phyloP scores from a whole-genome alignment of 2,888 invertebrate genomes.

The Chrysodeixis includens region DNA sequence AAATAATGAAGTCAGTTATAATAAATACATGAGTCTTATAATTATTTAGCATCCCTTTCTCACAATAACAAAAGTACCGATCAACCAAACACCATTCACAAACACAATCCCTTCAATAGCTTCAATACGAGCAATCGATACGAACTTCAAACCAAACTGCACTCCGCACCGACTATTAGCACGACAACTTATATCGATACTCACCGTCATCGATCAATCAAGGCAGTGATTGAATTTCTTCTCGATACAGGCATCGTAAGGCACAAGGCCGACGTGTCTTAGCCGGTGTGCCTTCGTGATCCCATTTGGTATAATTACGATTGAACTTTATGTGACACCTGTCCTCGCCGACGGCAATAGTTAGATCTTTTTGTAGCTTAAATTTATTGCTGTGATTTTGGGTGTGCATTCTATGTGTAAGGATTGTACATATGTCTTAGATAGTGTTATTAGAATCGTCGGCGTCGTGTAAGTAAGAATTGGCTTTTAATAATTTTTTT shows the following conservation, averaged over 20 bases:
- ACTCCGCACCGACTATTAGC: slow-evolving; percentile 6
- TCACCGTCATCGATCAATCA: slow-evolving; percentile 72
- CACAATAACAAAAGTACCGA: no score
- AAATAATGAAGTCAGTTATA: no score
- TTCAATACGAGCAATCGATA: background rate
- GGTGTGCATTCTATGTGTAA: slow-evolving; percentile 10
- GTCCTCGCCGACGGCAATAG: slow-evolving; percentile 81
- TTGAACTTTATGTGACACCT: slow-evolving; percentile 77
- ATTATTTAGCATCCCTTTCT: no score
- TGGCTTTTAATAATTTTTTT: no score
- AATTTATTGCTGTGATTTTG: slow-evolving; percentile 42
- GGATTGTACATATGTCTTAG: slow-evolving; percentile 7
- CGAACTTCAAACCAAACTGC: background rate
- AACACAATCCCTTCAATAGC: no score
- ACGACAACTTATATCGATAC: slow-evolving; percentile 19
- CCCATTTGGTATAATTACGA: slow-evolving; percentile 88
- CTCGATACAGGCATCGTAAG: slow-evolving; percentile 69
- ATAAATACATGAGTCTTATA: no score
- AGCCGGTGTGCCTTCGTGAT: slow-evolving; percentile 81
- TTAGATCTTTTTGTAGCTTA: slow-evolving; percentile 39
- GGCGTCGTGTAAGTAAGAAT: no score
- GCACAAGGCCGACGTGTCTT: slow-evolving; percentile 81
- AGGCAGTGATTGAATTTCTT: slow-evolving; percentile 80
- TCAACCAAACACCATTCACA: no score
- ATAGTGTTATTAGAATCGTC: background rate